Evolutionary conservation across 92 coral and sea anemone genomes (phyloP).

Genomic region (Desmophyllum pertusum): DNA sequence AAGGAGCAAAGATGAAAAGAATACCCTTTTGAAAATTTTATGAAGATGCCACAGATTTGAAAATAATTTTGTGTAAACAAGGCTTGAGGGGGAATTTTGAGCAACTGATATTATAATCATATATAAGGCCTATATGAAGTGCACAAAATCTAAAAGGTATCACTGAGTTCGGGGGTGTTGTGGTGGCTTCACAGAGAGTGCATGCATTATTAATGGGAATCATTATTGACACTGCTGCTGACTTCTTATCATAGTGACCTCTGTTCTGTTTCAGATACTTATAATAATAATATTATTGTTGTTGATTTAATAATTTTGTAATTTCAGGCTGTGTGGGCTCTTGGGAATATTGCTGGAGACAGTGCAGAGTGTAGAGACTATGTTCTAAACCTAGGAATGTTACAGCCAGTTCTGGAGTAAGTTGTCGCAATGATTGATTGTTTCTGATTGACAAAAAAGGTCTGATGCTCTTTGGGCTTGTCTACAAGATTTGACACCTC

Average conservation of each 20-base stretch:
- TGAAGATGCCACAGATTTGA: too few relatives aligned
- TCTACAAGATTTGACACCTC: not conserved
- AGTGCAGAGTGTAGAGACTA: conserved; percentile 98
- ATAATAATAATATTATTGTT: not conserved
- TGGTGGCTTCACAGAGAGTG: too few relatives aligned
- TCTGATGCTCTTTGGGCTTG: not conserved
- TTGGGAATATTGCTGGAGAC: conserved; percentile 98
- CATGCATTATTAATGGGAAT: too few relatives aligned
- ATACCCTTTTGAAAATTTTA: too few relatives aligned
- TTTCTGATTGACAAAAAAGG: not conserved
- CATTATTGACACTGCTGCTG: not conserved
- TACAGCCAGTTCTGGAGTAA: conserved; percentile 83
- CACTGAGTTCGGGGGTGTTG: too few relatives aligned
- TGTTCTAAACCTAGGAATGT: conserved; percentile 88
- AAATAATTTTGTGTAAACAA: too few relatives aligned
- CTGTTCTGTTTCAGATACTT: not conserved
- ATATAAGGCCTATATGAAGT: too few relatives aligned
- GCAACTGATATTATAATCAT: too few relatives aligned
- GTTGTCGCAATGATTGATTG: conserved; percentile 2
- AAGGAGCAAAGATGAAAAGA: too few relatives aligned
- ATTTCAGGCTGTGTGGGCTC: conserved; percentile 96
- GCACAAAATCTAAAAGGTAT: too few relatives aligned
- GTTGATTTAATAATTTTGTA: not conserved
- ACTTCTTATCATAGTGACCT: not conserved
- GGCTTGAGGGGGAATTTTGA: too few relatives aligned